phyloP scores from a whole-genome alignment of 2,113 vertebrate genomes.

The Perca flavescens region DNA sequence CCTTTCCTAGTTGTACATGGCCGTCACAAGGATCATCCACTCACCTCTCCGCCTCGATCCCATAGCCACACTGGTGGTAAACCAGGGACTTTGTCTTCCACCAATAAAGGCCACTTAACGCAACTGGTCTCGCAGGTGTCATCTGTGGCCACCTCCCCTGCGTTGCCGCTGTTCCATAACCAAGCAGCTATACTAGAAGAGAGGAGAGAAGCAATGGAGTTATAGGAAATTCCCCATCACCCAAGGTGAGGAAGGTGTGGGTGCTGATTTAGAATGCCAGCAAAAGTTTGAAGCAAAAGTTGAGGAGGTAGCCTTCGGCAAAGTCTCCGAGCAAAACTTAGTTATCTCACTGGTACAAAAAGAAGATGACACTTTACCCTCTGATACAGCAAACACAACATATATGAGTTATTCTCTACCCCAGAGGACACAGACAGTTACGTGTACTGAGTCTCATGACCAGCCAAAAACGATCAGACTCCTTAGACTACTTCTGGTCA shows the following conservation, averaged over 20 bases:
- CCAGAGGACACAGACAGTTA: not conserved
- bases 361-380: conserved; percentile 2
- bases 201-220: too few species aligned
- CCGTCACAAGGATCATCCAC: not conserved
- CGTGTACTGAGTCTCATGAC: not conserved
- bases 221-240: not conserved
- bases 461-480: not conserved
- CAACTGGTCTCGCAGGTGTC: not conserved
- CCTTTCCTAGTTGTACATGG: not conserved
- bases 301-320: not conserved
- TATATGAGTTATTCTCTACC: not conserved
- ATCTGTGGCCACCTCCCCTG: too few species aligned
- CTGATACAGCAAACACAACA: conserved; percentile 33
- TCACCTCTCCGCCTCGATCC: not conserved
- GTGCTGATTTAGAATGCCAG: not conserved
- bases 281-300: not conserved
- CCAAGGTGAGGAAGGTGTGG: not conserved
- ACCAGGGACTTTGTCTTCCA: not conserved
- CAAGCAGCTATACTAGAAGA: too few species aligned
- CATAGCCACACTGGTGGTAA: not conserved
- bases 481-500: not conserved
- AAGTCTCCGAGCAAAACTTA: conserved; percentile 4
- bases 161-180: too few species aligned
- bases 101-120: not conserved
- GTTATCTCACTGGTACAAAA: conserved; percentile 23